Evolutionary conservation across 2,888 invertebrate species (phyloP).

Genomic region (Dione vanillae): DNA sequence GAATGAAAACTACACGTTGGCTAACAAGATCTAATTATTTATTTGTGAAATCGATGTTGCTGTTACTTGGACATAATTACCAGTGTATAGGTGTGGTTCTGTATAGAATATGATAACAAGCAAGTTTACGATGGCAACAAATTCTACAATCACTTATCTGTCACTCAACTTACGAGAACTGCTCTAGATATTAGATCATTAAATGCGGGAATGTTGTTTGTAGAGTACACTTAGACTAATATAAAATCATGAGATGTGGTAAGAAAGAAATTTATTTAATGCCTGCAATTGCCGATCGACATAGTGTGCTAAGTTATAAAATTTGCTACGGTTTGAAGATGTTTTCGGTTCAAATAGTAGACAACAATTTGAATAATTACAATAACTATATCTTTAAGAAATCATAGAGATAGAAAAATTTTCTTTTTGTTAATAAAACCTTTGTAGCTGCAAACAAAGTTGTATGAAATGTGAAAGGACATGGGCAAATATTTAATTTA

Average conservation of each 20-base stretch:
- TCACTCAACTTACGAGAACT: conserved; percentile 46
- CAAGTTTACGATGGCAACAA: conserved; percentile 46
- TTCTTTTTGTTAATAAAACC: no score
- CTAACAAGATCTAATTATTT: conserved; percentile 26
- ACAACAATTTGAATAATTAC: no score
- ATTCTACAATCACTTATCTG: conserved; percentile 48
- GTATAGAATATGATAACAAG: conserved; percentile 47
- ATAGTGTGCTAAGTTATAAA: not conserved
- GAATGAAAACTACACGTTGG: conserved; percentile 1
- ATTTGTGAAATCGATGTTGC: conserved; percentile 33
- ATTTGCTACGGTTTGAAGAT: not conserved
- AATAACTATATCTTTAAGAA: no score
- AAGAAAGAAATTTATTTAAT: conserved; percentile 44
- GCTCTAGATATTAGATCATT: conserved; percentile 47
- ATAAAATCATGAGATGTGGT: conserved; percentile 41
- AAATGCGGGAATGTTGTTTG: conserved; percentile 48
- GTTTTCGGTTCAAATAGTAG: not conserved
- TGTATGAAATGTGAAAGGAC: no score
- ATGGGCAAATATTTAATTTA: no score
- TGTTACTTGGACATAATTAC: conserved; percentile 37
- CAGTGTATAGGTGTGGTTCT: conserved; percentile 43
- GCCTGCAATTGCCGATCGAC: conserved; percentile 2
- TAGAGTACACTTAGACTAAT: conserved; percentile 34
- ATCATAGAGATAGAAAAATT: no score
- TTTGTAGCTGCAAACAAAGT: no score